Evolutionary conservation across 2,888 invertebrate genomes (phyloP), one percentile per base, ranked within the genome.

Genomic region (Clunio marinus): DNA sequence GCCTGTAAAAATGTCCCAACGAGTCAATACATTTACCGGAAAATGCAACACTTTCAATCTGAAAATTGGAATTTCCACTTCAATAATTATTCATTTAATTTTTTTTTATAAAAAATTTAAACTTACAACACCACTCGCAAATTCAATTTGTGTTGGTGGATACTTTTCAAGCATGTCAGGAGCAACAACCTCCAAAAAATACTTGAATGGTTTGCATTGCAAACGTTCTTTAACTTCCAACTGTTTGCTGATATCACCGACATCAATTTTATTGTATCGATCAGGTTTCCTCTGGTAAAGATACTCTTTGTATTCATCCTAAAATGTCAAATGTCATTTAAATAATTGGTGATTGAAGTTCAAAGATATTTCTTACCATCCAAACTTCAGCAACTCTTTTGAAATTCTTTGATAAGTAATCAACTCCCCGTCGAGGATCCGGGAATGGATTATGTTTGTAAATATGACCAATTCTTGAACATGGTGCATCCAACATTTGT

Each of bases 351-450:
- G 7, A 15, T 35, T 17, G 17, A 17, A 32, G 8, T 62, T 24
- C 15, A 41, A n/a, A 15, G 5, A 13, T 41, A 15, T 45, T n/a
- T n/a, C 4, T 15, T 45, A 45, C 97, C 97, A 98, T 96, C 97
- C 97, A 98, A 1, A 97, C 96, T 74, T 93, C 94, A 0, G 96
- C 96, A 0, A 96, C 96, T 70, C 96, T 84, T 46, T 88, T 85
- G 13, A 59, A 59, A 78, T 93, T 94, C 79, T 96, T 96, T 89
- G 91, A 75, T n/a, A 37, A 24, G 22, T 62, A 62, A n/a, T 41
- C 37, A 25, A 41, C n/a, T 7, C 37, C 62, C 4, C 87, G 87
- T 0, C 91, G 88, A 0, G 95, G 94, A 80, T 93, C 95, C 1
- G 93, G 91, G 76, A 94, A 95, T 0, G 91, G 91, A 7, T 88